A percentile compares a stretch with the other conserved stretches of the same genome.
Evolutionary conservation across 1,140 invertebrate genomes (phyloP).

Genomic region (Drosophila biarmipes): DNA sequence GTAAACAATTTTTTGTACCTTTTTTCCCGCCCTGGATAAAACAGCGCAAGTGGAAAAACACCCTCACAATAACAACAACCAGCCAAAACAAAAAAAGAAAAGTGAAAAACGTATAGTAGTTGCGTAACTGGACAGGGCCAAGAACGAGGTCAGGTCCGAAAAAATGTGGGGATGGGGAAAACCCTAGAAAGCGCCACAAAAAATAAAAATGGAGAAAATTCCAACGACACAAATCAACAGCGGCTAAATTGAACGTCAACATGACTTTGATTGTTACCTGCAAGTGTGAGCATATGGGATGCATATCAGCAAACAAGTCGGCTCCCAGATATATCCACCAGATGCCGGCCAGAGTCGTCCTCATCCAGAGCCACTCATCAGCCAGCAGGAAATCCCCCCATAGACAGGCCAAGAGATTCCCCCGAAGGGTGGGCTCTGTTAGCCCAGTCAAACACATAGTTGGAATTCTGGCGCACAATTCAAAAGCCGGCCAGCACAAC

Average conservation of each 20-base stretch:
- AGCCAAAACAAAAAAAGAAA: constrained; percentile 10
- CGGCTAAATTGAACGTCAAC: constrained; percentile 77
- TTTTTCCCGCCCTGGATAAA: constrained; percentile 33
- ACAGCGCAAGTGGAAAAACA: constrained; percentile 32
- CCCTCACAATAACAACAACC: constrained; percentile 4
- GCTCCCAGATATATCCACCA: constrained; percentile 16
- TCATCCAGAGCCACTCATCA: constrained; percentile 40
- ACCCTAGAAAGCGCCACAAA: constrained; percentile 18
- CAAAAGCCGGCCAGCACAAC: constrained; percentile 36
- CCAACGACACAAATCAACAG: constrained; percentile 74
- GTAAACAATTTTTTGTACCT: constrained; percentile 58
- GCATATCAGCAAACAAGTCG: constrained; percentile 52
- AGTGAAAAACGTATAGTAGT: constrained; percentile 50
- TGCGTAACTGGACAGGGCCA: constrained; percentile 64
- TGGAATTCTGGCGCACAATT: constrained; percentile 53
- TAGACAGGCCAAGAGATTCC: constrained; percentile 1
- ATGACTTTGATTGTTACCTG: constrained; percentile 71
- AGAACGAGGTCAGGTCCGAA: constrained; percentile 43
- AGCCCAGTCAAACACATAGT: constrained; percentile 51
- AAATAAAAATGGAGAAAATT: constrained; percentile 27
- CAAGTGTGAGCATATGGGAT: constrained; percentile 35
- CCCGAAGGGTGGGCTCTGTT: constrained; percentile 16
- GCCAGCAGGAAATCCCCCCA: constrained; percentile 5
- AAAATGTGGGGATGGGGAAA: background rate
- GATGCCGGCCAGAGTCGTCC: constrained; percentile 14